Percentiles rank a stretch among this genome's conserved stretches.
Conservation (phyloP, 2,797 vertebrate species). For the Spinus pinus region DNA sequence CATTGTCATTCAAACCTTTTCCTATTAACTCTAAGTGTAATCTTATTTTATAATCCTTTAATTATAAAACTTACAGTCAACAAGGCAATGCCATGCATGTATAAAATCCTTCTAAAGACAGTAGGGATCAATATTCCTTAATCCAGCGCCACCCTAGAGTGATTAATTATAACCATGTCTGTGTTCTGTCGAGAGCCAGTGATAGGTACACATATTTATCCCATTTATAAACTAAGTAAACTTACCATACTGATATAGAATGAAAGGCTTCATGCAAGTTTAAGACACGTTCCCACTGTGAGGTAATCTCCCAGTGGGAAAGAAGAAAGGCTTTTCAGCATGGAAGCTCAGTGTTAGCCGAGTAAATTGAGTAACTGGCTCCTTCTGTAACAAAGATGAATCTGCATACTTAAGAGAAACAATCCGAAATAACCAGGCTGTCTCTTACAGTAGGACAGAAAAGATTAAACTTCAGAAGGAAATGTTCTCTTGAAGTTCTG, state of each 20-base stretch:
- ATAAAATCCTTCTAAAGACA: neutral
- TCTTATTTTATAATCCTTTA: constrained; percentile 19
- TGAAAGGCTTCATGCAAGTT: neutral
- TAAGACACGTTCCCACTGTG: neutral
- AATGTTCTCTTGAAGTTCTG: neutral
- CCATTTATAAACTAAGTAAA: constrained; percentile 15
- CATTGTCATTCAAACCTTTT: neutral
- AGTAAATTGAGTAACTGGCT: neutral
- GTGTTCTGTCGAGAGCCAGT: neutral
- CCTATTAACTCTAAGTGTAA: neutral
- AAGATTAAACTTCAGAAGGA: neutral
- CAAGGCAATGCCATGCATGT: neutral
- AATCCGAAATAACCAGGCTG: neutral
- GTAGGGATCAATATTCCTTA: constrained; percentile 28
- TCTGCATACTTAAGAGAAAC: neutral
- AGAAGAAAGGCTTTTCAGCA: neutral
- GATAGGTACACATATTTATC: constrained; percentile 20
- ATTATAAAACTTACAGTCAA: neutral
- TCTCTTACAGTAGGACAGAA: neutral
- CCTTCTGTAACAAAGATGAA: neutral
- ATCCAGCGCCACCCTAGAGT: neutral
- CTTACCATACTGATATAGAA: neutral
- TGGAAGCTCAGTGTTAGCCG: neutral
- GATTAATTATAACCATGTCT: constrained; percentile 6
- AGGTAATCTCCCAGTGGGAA: neutral